Conservation (phyloP, 2,113 vertebrate genomes). For the Lophius piscatorius region DNA sequence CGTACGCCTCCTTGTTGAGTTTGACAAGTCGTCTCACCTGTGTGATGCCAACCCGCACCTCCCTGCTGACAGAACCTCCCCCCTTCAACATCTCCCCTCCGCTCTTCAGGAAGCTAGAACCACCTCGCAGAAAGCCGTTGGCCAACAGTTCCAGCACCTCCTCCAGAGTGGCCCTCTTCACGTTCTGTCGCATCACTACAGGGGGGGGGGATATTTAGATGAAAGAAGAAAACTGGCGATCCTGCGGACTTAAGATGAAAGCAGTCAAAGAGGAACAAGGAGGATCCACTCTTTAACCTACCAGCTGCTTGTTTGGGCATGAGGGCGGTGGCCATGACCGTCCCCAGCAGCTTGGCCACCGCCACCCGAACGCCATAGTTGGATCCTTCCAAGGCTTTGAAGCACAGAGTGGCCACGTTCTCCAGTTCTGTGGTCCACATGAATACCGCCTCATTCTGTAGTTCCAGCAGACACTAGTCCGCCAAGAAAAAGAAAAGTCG, state of each 20-base stretch:
- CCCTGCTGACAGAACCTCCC: conserved; percentile 94
- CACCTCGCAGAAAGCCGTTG: conserved; percentile 95
- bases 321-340: conserved; percentile 95
- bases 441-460: conserved; percentile 98
- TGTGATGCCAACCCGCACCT: conserved; percentile 97
- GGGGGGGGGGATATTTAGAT: not conserved
- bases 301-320: conserved; percentile 98
- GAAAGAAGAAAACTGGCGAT: not conserved
- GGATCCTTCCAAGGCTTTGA: conserved; percentile 96
- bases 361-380: conserved; percentile 96
- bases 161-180: conserved; percentile 94
- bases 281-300: conserved; percentile 52
- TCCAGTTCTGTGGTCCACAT: conserved; percentile 99
- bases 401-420: conserved; percentile 94
- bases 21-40: conserved; percentile 83
- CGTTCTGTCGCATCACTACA: conserved; percentile 98
- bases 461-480: conserved; percentile 90
- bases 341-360: conserved; percentile 95
- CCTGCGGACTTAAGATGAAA: not conserved
- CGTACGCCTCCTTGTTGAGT: not conserved
- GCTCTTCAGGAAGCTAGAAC: conserved; percentile 96
- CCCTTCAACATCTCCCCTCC: conserved; percentile 99
- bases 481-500: conserved; percentile 5
- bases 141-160: conserved; percentile 98
- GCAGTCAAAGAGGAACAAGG: not conserved